Conservation (phyloP, 2,888 invertebrate species). For the Melikaiella ostensackeni region DNA sequence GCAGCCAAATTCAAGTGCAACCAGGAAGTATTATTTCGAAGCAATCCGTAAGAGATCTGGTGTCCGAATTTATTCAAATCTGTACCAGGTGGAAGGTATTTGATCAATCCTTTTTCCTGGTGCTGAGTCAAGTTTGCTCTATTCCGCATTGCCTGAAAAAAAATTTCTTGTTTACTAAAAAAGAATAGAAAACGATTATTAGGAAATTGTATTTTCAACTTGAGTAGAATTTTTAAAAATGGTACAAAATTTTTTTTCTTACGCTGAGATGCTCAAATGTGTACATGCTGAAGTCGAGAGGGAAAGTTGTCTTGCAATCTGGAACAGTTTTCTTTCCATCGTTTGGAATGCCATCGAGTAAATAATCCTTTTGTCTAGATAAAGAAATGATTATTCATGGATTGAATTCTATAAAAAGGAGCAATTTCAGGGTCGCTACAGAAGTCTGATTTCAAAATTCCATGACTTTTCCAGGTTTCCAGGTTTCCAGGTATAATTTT, state of each 20-base stretch:
- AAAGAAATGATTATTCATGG: background rate
- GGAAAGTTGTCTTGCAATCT: conserved; percentile 82
- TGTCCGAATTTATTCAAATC: conserved; percentile 80
- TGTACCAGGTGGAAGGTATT: conserved; percentile 72
- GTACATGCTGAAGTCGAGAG: conserved; percentile 81
- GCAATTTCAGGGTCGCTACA: too few species aligned
- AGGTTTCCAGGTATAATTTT: too few species aligned
- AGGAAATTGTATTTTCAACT: background rate
- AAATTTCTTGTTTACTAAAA: conserved; percentile 12
- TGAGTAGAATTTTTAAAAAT: too few species aligned
- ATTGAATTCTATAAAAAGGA: background rate
- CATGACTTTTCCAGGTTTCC: too few species aligned
- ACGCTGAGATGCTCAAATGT: conserved; percentile 83
- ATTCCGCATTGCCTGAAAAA: conserved; percentile 78
- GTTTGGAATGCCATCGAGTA: conserved; percentile 66
- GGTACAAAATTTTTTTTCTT: conserved; percentile 50
- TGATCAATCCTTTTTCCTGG: conserved; percentile 79
- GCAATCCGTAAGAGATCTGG: conserved; percentile 81
- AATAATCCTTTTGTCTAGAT: conserved; percentile 59
- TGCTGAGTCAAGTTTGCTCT: conserved; percentile 78
- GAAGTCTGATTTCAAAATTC: too few species aligned
- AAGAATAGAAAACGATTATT: conserved; percentile 4
- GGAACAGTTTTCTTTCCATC: conserved; percentile 77
- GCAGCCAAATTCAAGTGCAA: conserved; percentile 88
- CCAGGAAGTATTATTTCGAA: conserved; percentile 87